Evolutionary conservation across 2,888 invertebrate genomes (phyloP).

Genomic region (Monochamus alternatus): DNA sequence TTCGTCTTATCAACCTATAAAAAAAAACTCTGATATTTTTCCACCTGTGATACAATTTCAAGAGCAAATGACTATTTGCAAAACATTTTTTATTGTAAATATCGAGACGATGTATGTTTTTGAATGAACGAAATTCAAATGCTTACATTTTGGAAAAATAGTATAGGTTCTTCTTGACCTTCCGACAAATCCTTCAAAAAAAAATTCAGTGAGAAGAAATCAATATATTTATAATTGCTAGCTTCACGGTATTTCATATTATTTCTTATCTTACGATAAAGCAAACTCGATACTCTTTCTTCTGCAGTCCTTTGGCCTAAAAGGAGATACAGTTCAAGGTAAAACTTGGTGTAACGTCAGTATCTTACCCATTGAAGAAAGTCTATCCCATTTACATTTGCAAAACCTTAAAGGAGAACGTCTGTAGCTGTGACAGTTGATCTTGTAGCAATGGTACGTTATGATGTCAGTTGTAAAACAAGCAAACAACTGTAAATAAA

Average conservation of each 20-base stretch:
- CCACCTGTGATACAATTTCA: no score
- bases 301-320: not conserved
- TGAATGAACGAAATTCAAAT: not conserved
- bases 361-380: slow-evolving; percentile 36
- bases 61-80: no score
- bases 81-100: no score
- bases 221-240: not conserved
- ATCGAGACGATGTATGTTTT: no score
- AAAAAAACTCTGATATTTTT: not conserved
- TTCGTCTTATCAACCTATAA: not conserved
- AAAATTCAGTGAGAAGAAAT: not conserved
- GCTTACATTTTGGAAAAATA: not conserved
- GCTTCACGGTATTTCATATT: not conserved
- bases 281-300: not conserved
- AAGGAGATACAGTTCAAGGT: not conserved
- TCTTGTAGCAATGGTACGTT: slow-evolving; percentile 75
- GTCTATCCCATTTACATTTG: slow-evolving; percentile 63
- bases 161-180: not conserved
- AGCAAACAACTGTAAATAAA: slow-evolving; percentile 63
- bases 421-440: slow-evolving; percentile 73
- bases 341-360: not conserved
- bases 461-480: slow-evolving; percentile 75
- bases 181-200: not conserved
- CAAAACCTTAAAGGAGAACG: slow-evolving; percentile 60
- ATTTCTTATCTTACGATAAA: not conserved